Conservation (phyloP, 2,888 invertebrate species). For the Hartigia nigra region DNA sequence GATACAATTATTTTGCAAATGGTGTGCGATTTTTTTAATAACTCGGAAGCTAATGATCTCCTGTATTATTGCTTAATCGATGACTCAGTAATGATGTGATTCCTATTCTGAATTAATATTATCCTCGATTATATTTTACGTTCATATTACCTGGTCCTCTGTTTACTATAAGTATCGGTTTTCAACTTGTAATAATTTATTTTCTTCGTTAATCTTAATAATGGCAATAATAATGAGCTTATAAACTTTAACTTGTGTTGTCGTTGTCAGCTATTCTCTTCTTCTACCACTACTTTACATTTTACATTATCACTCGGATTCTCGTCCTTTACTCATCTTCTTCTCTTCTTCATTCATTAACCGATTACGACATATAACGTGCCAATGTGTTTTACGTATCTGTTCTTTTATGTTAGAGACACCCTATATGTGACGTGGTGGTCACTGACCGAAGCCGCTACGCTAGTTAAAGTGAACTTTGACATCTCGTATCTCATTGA, state of each 20-base stretch:
- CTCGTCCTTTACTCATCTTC: neutral
- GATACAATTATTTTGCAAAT: neutral
- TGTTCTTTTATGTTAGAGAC: slow-evolving; percentile 3
- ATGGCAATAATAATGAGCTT: neutral
- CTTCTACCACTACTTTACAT: neutral
- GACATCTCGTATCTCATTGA: slow-evolving; percentile 23
- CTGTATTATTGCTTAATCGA: neutral
- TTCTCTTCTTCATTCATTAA: neutral
- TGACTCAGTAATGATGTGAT: neutral
- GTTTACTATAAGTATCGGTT: neutral
- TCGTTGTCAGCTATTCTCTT: neutral
- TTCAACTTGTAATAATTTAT: neutral
- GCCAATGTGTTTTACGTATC: neutral
- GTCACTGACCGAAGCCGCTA: slow-evolving; percentile 23
- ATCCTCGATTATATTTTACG: neutral
- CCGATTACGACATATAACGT: neutral
- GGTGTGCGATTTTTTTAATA: neutral
- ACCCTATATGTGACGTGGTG: slow-evolving; percentile 14
- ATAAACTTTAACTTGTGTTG: neutral
- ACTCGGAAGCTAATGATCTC: neutral
- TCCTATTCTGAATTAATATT: neutral
- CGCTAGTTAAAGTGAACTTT: slow-evolving; percentile 21
- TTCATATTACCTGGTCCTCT: neutral
- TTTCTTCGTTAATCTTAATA: neutral
- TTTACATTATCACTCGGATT: neutral